Evolutionary conservation across 2,797 vertebrate species (phyloP).

Genomic region (Sitta carolinensis): DNA sequence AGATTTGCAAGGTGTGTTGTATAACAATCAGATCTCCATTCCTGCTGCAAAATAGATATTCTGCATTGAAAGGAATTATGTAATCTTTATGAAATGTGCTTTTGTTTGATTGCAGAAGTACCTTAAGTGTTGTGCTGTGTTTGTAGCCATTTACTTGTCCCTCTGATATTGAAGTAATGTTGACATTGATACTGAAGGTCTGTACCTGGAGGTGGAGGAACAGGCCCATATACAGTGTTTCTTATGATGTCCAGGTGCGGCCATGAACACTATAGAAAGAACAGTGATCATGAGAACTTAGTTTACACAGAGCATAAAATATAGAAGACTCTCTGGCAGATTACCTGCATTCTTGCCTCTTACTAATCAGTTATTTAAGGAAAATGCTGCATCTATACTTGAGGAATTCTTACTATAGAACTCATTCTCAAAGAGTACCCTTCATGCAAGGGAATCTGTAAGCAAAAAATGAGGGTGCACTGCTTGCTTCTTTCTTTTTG

Average conservation of each 20-base stretch:
- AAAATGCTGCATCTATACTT: neutral
- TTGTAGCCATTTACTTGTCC: neutral
- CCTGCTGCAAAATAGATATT: neutral
- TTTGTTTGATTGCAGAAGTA: neutral
- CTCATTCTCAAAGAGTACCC: neutral
- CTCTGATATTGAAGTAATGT: neutral
- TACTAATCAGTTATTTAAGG: neutral
- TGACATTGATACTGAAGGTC: neutral
- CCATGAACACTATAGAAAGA: neutral
- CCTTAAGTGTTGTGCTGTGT: neutral
- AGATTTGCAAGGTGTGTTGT: neutral
- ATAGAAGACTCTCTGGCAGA: neutral
- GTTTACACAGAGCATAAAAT: neutral
- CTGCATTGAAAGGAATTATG: neutral
- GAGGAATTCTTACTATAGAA: neutral
- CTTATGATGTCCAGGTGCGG: neutral
- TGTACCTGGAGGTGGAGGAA: neutral
- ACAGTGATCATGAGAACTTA: neutral
- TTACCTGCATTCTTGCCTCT: neutral
- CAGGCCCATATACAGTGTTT: neutral
- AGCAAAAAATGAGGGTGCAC: neutral
- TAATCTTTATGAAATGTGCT: neutral
- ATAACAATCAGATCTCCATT: neutral
- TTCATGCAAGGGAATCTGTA: neutral
- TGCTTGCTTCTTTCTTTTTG: neutral